Conservation (phyloP, 2,113 vertebrate genomes). For the Leucopternis melanops region DNA sequence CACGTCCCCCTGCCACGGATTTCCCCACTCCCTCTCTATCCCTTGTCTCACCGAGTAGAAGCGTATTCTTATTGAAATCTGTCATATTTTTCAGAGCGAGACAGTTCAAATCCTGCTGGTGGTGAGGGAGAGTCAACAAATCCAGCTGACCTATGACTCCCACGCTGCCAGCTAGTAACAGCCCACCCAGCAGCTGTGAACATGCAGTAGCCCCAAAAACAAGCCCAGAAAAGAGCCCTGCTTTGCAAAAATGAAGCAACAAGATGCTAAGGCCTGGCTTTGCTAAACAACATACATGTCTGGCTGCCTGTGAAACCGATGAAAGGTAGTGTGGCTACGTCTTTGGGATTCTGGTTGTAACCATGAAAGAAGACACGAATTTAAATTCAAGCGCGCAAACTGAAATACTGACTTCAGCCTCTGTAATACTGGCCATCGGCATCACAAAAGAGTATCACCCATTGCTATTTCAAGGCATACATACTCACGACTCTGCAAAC, state of each 20-base stretch:
- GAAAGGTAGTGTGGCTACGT: background rate
- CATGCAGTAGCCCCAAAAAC: background rate
- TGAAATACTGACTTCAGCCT: background rate
- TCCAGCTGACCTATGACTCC: background rate
- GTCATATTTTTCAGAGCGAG: background rate
- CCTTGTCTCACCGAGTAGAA: background rate
- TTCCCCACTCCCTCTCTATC: background rate
- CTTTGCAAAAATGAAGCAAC: background rate
- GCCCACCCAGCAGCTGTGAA: background rate
- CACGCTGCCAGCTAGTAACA: background rate
- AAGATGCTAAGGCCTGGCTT: background rate
- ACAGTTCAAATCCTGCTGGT: background rate
- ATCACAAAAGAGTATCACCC: background rate
- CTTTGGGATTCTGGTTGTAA: background rate
- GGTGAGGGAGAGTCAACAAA: background rate
- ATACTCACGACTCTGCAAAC: background rate
- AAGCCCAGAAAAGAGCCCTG: background rate
- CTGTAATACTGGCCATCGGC: background rate
- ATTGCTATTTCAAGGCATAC: background rate
- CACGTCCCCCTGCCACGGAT: fast-evolving
- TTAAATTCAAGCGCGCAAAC: background rate
- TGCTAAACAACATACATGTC: background rate
- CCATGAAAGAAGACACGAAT: background rate
- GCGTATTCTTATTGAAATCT: background rate
- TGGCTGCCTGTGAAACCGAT: background rate